Conservation (phyloP, 1,140 invertebrate species). For the Diabrotica virgifera region DNA sequence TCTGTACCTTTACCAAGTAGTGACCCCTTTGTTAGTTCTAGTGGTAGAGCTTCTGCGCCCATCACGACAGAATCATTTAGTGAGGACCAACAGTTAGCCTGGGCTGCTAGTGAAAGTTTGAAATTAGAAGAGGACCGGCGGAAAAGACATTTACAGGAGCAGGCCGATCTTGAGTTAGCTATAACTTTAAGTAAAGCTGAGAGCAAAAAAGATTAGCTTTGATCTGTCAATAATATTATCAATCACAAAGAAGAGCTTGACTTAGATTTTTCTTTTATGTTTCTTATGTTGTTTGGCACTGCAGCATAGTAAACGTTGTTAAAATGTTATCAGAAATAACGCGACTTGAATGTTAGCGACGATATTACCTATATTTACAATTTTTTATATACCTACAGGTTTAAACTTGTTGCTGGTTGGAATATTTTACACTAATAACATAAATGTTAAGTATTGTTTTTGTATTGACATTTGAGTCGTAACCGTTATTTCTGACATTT, state of each 20-base stretch:
- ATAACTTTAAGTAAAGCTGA: constrained; percentile 52
- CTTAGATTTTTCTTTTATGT: background rate
- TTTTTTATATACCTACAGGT: too few relatives aligned
- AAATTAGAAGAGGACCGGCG: constrained; percentile 51
- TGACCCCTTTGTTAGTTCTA: constrained; percentile 19
- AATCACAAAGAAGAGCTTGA: constrained; percentile 6
- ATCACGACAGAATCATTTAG: constrained; percentile 21
- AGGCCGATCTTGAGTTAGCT: constrained; percentile 56
- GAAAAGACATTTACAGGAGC: constrained; percentile 50
- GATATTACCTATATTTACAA: background rate
- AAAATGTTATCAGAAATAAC: too few relatives aligned
- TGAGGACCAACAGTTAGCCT: constrained; percentile 57
- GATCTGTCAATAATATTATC: constrained; percentile 16
- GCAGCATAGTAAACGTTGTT: background rate
- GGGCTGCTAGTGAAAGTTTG: constrained; percentile 57
- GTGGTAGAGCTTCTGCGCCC: constrained; percentile 44
- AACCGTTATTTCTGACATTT: too few relatives aligned
- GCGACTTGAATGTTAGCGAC: background rate
- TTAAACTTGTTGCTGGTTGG: too few relatives aligned
- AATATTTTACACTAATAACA: too few relatives aligned
- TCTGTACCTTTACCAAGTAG: constrained; percentile 41
- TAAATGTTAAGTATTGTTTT: too few relatives aligned
- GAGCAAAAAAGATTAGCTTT: constrained; percentile 29
- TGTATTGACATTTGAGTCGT: too few relatives aligned
- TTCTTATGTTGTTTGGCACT: background rate